Base-by-base conservation (phyloP, 2,888 invertebrate species). In the Lydus trimaculatus region DNA sequence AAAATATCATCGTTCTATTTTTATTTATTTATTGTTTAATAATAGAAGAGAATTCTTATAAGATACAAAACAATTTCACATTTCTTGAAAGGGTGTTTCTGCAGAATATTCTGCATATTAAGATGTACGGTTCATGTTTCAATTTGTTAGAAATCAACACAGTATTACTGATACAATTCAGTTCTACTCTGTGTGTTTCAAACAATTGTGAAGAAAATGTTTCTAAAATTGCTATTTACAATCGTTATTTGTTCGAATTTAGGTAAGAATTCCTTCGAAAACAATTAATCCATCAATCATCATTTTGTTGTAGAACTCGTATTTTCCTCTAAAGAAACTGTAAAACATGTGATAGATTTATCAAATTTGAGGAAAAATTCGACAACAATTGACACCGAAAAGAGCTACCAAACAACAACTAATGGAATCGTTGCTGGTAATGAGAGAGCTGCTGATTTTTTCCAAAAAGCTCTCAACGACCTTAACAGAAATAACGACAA, bases 401-500 rank as follows among this genome's bases (percentile, higher is more conserved):
- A n/a, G n/a, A n/a, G n/a, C 20, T 4, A 48, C 17, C 43, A 20
- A 48, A 23, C 20, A 23, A 20, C 2, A 48, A 20, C 5, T n/a
- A 17, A 2, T 17, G 2, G 17, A 43, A n/a, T 43, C 3, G 5
- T 6, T 7, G 43, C 7, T 36, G 36, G 13, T 13, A n/a, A 11
- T 43, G 25, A 52, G 7, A 17, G 15, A 33, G 4, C 13, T 31
- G 13, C 3, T 11, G 20, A 31, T 36, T 20, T 23, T 11, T 61
- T 61, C 33, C 31, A 39, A 8, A 25, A 33, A 6, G 33, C 31
- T n/a, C n/a, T 61, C 17, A 61, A 61, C 17, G 23, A n/a, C 28
- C 6, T 25, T 20, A 58, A 52, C 31, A n/a, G 31, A 58, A 58
- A 62, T 36, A 59, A 43, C 36, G 13, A 64, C 2, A 69, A 61